These are phyloP conservation scores for Dicyrtoma fusca DNA, from an alignment of 2,888 invertebrate species.

Conservation along the genomic window DNA sequence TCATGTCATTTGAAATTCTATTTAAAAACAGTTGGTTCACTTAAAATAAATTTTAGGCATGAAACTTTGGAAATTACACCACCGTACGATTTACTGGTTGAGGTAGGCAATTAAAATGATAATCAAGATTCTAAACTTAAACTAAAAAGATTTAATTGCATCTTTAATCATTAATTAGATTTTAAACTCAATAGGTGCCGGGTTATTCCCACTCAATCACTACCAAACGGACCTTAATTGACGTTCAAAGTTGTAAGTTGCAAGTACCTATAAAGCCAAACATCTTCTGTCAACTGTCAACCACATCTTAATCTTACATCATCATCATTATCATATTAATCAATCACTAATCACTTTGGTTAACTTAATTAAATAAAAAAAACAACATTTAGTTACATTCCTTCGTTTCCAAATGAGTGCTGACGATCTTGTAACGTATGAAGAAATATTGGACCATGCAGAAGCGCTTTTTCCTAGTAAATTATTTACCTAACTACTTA, in stretches of 20 bases:
- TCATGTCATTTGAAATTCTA: no score
- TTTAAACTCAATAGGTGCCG: no score
- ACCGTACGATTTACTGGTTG: conserved; percentile 25
- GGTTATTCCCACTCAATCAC: conserved; percentile 23
- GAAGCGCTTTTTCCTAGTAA: conserved; percentile 30
- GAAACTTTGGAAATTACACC: conserved; percentile 16
- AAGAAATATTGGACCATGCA: not conserved
- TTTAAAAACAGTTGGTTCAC: no score
- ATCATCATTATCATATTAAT: no score
- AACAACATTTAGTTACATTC: conserved; percentile 14
- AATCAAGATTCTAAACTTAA: no score
- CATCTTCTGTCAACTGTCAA: no score
- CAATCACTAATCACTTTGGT: not conserved
- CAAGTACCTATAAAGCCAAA: no score
- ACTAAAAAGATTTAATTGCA: no score
- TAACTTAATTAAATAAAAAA: no score
- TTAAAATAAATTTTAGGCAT: no score
- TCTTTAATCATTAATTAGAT: no score
- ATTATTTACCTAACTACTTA: not conserved
- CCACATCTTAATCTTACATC: no score
- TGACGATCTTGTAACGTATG: conserved; percentile 3
- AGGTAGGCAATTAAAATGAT: conserved; percentile 7
- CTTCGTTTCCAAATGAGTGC: conserved; percentile 20
- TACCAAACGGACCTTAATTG: conserved; percentile 10
- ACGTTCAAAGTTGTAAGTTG: conserved; percentile 33